phyloP scores from a whole-genome alignment of 2,797 vertebrate species.

The Chromis chromis region DNA sequence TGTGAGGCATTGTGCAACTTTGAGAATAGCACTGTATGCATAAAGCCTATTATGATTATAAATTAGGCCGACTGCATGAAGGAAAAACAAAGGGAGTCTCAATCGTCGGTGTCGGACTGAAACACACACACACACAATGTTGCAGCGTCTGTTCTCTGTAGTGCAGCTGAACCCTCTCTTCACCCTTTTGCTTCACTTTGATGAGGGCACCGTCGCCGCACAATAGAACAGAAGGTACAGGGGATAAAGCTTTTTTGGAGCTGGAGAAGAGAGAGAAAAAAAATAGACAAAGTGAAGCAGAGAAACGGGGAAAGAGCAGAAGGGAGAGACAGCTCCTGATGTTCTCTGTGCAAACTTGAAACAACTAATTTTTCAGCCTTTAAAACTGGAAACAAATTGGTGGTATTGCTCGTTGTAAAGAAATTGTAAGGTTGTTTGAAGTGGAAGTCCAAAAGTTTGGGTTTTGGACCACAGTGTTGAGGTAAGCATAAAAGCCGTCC shows the following conservation, averaged over 20 bases:
- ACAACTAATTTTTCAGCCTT: background rate
- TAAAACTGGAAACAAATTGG: conserved; percentile 8
- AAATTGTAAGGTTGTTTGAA: background rate
- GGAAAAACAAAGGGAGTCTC: conserved; percentile 40
- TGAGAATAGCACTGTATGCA: background rate
- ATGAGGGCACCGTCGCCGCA: conserved; percentile 68
- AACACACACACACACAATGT: background rate
- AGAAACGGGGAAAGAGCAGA: conserved; percentile 9
- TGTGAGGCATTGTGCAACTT: background rate
- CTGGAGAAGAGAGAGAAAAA: conserved; percentile 28
- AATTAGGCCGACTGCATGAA: conserved; percentile 21
- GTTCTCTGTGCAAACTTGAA: conserved; percentile 39
- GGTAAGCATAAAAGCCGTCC: too few relatives aligned
- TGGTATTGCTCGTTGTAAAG: background rate
- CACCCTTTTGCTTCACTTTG: conserved; percentile 75
- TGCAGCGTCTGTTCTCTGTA: conserved; percentile 47
- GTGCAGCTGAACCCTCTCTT: conserved; percentile 53
- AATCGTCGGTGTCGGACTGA: conserved; percentile 18
- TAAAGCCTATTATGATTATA: conserved; percentile 35
- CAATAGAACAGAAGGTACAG: conserved; percentile 71
- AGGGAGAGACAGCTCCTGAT: conserved; percentile 31
- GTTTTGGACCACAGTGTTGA: background rate
- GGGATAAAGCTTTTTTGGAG: conserved; percentile 68
- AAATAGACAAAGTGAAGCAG: conserved; percentile 30
- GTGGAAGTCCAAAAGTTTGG: background rate